Percentiles rank a stretch among this genome's conserved stretches.
phyloP scores from a whole-genome alignment of 2,797 vertebrate species.

The Phoxinus dragarum region DNA sequence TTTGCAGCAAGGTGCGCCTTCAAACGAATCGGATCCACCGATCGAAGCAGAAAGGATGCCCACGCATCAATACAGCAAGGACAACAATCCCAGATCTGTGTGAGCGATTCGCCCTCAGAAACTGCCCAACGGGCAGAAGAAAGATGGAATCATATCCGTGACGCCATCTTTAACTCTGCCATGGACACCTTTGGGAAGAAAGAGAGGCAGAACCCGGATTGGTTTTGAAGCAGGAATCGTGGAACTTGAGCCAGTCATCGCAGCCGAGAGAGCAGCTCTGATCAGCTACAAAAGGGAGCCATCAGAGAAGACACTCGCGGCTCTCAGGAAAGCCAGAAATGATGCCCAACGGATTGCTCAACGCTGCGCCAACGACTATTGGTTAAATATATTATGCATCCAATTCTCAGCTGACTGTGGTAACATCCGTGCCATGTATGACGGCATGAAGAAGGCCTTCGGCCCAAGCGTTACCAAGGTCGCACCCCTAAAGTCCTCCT shows the following conservation, averaged over 20 bases:
- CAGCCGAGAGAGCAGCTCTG: background rate
- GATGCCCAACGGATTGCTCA: background rate
- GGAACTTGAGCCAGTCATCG: background rate
- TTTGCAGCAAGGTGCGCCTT: background rate
- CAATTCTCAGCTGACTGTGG: constrained; percentile 2
- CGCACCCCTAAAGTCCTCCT: background rate
- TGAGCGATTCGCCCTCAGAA: background rate
- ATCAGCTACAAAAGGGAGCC: background rate
- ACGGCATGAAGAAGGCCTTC: background rate
- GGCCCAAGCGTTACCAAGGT: background rate
- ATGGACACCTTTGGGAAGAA: background rate
- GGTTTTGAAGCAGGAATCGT: constrained; percentile 5
- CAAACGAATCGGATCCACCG: background rate
- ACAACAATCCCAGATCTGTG: background rate
- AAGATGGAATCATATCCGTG: background rate
- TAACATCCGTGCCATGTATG: background rate
- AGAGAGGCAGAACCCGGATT: background rate
- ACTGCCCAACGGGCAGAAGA: background rate
- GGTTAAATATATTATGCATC: background rate
- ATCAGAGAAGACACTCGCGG: background rate
- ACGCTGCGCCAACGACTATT: background rate
- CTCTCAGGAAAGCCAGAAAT: background rate
- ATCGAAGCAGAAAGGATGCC: background rate
- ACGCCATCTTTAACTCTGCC: background rate
- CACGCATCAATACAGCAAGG: background rate